Evolutionary conservation across 2,797 vertebrate species (phyloP), one percentile per base, ranked within the genome.

Genomic region (Esox lucius): DNA sequence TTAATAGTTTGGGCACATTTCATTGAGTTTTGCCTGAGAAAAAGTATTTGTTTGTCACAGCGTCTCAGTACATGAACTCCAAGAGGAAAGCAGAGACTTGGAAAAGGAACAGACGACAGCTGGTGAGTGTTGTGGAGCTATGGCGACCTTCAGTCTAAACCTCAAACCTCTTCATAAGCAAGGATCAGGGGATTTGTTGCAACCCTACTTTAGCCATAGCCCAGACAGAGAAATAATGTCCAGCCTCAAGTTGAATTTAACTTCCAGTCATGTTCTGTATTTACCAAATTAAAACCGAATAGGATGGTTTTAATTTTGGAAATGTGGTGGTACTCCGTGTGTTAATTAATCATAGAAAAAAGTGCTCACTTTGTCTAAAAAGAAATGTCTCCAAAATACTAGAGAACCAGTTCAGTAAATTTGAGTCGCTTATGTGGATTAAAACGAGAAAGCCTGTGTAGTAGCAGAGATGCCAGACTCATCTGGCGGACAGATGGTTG

Each of bases 1-100:
- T 42, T 42, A 42, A 42, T 42, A 9, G 12, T 13, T 13, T 13
- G 42, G 42, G 12, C 42, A 24, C 2, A 11, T 61, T 22, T 61
- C 11, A 13, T 12, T 24, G 56, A 61, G 22, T 61, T 61, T 3
- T 24, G 56, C 56, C 56, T 61, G 3, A 16, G 15, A 26, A 46
- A 26, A 28, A 2, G 6, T 1, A n/a, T 53, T n/a, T 62, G 74
- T 88, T 79, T 65, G 65, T 62, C 19, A 15, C 64, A 96, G 95
- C 94, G 82, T 96, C 95, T 82, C 95, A 96, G 91, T 95, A 96
- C 82, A 96, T 96, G 95, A 96, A 96, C 87, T 96, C 95, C 69
- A 96, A 96, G 85, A 94, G 95, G 86, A 96, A 96, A 92, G 95
- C 95, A 76, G 95, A 96, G 88, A 96, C 95, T 0, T 96, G 95